Conservation (phyloP, 2,888 invertebrate genomes). For the Oscheius onirici region DNA sequence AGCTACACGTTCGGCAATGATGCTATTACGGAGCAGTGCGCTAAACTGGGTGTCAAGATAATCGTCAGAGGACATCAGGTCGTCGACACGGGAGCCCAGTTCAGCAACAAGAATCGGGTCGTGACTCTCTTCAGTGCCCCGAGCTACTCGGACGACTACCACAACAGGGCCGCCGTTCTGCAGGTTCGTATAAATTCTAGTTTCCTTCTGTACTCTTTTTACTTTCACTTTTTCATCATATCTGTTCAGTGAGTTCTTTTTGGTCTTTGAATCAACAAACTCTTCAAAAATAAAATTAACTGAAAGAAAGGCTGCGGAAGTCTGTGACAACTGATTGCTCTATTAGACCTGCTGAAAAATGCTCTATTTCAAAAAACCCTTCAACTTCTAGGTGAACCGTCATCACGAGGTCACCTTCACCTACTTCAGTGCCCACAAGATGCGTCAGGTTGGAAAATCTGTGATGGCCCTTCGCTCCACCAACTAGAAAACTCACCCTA, state of each 20-base stretch:
- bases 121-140: conserved; percentile 42
- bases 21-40: conserved; percentile 37
- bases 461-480: conserved; percentile 11
- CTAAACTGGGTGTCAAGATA: conserved; percentile 35
- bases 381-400: neutral
- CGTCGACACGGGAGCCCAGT: conserved; percentile 36
- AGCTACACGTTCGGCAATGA: conserved; percentile 44
- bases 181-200: conserved; percentile 13
- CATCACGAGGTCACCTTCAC: conserved; percentile 9
- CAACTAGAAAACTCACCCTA: too few species aligned
- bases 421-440: conserved; percentile 14
- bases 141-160: conserved; percentile 35
- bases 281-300: too few species aligned
- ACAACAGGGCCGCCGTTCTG: conserved; percentile 40
- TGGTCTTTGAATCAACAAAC: too few species aligned
- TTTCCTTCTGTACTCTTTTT: too few species aligned
- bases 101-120: conserved; percentile 34
- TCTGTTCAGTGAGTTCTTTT: too few species aligned
- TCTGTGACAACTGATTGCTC: too few species aligned
- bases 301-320: too few species aligned
- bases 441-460: conserved; percentile 17
- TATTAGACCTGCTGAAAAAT: too few species aligned
- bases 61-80: conserved; percentile 45
- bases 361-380: neutral
- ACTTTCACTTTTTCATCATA: too few species aligned